These are phyloP conservation scores for Lathronympha strigana DNA, from an alignment of 2,888 invertebrate species.

Conservation along the genomic window DNA sequence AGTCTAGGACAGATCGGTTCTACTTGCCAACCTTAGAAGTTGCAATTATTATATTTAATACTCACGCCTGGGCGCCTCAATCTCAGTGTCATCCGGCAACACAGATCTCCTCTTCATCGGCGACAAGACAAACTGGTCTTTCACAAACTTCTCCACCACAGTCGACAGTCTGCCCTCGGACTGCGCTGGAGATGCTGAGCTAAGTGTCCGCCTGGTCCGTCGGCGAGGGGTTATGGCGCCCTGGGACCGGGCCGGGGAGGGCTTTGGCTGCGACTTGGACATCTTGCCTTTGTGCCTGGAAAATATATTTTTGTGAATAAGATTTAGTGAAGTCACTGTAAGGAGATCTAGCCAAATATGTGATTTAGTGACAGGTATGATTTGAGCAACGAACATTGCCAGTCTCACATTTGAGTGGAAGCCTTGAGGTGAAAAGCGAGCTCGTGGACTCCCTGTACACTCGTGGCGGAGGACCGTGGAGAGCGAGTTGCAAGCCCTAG, in stretches of 20 bases:
- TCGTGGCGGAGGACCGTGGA: too few species aligned
- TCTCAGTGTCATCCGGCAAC: conserved; percentile 67
- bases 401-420: too few species aligned
- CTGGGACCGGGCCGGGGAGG: conserved; percentile 69
- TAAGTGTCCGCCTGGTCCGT: conserved; percentile 56
- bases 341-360: too few species aligned
- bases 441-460: too few species aligned
- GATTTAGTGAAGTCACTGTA: too few species aligned
- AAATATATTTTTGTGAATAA: neutral
- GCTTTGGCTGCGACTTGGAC: conserved; percentile 57
- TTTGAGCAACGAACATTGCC: too few species aligned
- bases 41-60: too few species aligned
- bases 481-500: too few species aligned
- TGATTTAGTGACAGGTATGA: too few species aligned
- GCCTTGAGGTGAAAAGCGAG: too few species aligned
- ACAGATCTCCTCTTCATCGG: conserved; percentile 64
- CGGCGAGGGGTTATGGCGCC: conserved; percentile 57
- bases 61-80: conserved; percentile 71
- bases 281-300: conserved; percentile 5
- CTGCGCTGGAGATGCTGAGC: conserved; percentile 63
- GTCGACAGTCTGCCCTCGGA: conserved; percentile 60
- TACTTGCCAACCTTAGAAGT: too few species aligned
- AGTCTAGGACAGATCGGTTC: too few species aligned
- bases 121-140: conserved; percentile 60
- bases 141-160: conserved; percentile 55